Evolutionary conservation across 2,797 vertebrate species (phyloP).

Genomic region (Phalloptychus januarius): DNA sequence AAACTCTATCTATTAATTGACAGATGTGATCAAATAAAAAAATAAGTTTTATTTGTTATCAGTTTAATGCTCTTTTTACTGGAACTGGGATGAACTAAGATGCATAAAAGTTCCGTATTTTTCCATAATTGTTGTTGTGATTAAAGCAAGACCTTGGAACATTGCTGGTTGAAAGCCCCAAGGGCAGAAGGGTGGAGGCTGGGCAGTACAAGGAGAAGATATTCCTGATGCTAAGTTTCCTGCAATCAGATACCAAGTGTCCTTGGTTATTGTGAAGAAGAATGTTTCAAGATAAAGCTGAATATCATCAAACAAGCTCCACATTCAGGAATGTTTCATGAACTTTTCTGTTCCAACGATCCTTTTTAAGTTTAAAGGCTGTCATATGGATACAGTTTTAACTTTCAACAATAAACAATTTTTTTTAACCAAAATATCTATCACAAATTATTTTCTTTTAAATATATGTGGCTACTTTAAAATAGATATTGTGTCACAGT

Average conservation of each 20-base stretch:
- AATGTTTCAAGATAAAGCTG: constrained; percentile 44
- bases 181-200: constrained; percentile 17
- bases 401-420: neutral
- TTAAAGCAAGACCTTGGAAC: constrained; percentile 36
- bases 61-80: constrained; percentile 13
- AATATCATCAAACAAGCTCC: neutral
- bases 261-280: constrained; percentile 54
- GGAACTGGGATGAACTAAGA: neutral
- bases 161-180: constrained; percentile 26
- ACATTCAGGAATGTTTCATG: neutral
- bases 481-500: constrained; percentile 66
- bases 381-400: neutral
- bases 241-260: constrained; percentile 57
- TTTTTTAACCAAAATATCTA: constrained; percentile 7
- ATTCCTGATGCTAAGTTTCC: constrained; percentile 71
- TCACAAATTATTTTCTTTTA: neutral
- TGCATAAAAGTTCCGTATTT: constrained; percentile 26
- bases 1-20: neutral
- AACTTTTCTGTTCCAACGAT: neutral
- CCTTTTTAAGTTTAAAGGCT: neutral
- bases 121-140: constrained; percentile 38
- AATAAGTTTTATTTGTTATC: neutral
- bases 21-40: neutral
- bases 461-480: neutral
- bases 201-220: constrained; percentile 16